Evolutionary conservation across 2,113 vertebrate genomes (phyloP).

Genomic region (Elephantulus edwardii): DNA sequence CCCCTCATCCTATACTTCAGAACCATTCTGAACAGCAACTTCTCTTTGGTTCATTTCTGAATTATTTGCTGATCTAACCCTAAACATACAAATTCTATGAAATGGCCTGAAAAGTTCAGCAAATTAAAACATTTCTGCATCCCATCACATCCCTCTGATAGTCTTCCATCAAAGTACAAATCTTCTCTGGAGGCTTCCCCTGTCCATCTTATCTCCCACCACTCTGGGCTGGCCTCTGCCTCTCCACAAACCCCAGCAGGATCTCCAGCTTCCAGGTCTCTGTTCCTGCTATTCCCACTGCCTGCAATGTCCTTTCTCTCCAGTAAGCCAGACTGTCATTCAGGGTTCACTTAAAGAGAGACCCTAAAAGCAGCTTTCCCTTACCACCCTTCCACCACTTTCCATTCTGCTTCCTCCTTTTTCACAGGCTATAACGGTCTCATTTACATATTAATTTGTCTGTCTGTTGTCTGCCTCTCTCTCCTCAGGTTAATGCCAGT

Average conservation of each 20-base stretch:
- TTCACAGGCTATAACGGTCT: neutral
- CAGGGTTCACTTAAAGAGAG: neutral
- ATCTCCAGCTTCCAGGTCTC: neutral
- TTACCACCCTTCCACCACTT: neutral
- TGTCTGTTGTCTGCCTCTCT: neutral
- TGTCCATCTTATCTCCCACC: neutral
- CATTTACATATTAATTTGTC: neutral
- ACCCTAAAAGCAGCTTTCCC: neutral
- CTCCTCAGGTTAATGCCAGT: neutral
- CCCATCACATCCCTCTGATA: neutral
- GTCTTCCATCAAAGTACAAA: neutral
- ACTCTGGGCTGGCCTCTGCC: neutral
- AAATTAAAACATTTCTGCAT: neutral
- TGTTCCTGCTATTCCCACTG: neutral
- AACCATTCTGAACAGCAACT: neutral
- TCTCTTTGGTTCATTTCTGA: neutral
- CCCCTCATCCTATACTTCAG: neutral
- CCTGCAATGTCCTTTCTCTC: neutral
- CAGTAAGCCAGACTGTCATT: neutral
- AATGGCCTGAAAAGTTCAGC: neutral
- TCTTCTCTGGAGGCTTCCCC: neutral
- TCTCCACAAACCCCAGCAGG: neutral
- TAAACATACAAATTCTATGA: neutral
- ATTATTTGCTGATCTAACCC: neutral
- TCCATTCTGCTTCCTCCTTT: neutral